These are phyloP conservation scores for Upupa epops DNA, from an alignment of 2,113 vertebrate genomes.

Conservation along the genomic window DNA sequence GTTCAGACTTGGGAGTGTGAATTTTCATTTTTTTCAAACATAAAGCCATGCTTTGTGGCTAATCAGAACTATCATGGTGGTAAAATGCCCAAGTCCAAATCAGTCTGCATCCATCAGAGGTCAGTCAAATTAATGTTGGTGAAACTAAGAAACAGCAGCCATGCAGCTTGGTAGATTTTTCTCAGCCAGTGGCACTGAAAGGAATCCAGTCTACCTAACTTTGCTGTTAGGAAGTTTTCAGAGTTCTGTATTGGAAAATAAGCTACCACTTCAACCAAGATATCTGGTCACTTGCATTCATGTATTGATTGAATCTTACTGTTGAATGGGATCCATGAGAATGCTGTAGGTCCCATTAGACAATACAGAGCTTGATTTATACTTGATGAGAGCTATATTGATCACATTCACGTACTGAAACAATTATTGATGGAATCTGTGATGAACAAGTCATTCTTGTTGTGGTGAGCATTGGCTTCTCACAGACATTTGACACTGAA, in stretches of 20 bases:
- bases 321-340: constrained; percentile 8
- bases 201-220: not conserved
- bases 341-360: constrained; percentile 28
- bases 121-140: not conserved
- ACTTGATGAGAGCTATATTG: constrained; percentile 14
- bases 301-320: constrained; percentile 10
- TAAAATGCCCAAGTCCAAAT: not conserved
- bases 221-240: not conserved
- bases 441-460: constrained; percentile 54
- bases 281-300: not conserved
- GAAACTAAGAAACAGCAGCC: not conserved
- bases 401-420: constrained; percentile 43
- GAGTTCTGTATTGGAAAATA: not conserved
- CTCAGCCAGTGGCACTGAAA: not conserved
- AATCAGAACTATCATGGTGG: not conserved
- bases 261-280: not conserved
- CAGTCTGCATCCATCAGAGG: not conserved
- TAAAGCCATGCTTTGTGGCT: not conserved
- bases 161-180: not conserved
- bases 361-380: constrained; percentile 21
- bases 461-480: constrained; percentile 41
- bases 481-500: constrained; percentile 53
- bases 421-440: constrained; percentile 57
- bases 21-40: not conserved
- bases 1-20: not conserved